Conservation (phyloP, 2,888 invertebrate genomes). For the Ormia ochracea region DNA sequence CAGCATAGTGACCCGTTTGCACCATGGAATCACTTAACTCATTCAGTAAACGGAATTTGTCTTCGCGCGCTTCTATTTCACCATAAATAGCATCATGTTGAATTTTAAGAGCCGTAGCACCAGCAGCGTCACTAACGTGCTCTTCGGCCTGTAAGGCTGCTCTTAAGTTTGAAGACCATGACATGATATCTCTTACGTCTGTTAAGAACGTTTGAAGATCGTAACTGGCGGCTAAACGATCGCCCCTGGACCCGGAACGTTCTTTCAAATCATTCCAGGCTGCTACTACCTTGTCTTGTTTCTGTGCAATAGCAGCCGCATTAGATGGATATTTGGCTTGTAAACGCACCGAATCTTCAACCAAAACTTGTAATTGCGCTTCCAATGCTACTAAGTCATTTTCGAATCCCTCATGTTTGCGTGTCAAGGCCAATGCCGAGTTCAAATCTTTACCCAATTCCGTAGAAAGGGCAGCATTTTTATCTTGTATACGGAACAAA, state of each 20-base stretch:
- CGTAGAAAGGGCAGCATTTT: constrained; percentile 89
- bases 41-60: constrained; percentile 85
- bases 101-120: constrained; percentile 87
- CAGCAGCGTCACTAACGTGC: constrained; percentile 87
- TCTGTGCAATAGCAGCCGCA: constrained; percentile 90
- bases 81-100: constrained; percentile 89
- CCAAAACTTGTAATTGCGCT: constrained; percentile 91
- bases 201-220: constrained; percentile 93
- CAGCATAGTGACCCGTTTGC: constrained; percentile 89
- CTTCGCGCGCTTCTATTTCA: constrained; percentile 93
- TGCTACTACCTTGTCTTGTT: constrained; percentile 89
- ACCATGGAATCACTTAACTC: constrained; percentile 89
- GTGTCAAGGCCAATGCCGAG: constrained; percentile 87
- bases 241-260: constrained; percentile 86
- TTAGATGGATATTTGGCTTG: constrained; percentile 94
- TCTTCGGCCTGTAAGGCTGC: constrained; percentile 87
- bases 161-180: constrained; percentile 90
- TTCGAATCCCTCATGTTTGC: constrained; percentile 94
- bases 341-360: constrained; percentile 93
- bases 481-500: constrained; percentile 91
- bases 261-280: constrained; percentile 93
- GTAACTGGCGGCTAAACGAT: constrained; percentile 89
- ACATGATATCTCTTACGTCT: constrained; percentile 89
- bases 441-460: constrained; percentile 90
- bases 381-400: constrained; percentile 95